Evolutionary conservation across 2,888 invertebrate species (phyloP).

Genomic region (Athrips mouffetella): DNA sequence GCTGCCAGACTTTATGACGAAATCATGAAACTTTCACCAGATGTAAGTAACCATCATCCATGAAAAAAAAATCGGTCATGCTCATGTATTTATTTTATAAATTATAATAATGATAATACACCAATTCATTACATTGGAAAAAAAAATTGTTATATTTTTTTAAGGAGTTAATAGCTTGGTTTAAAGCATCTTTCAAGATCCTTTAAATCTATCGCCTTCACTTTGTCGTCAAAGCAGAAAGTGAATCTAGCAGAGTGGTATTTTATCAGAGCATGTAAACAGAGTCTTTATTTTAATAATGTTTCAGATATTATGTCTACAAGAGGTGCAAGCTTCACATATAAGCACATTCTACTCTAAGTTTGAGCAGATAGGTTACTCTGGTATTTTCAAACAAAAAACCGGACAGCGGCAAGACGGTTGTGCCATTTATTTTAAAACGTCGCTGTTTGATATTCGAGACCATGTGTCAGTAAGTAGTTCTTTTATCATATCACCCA

Average conservation of each 20-base stretch:
- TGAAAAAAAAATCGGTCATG: neutral
- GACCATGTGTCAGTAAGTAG: slow-evolving; percentile 85
- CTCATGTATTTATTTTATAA: neutral
- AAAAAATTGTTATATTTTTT: no score
- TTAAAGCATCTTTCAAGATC: no score
- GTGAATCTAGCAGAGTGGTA: no score
- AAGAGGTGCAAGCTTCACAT: slow-evolving; percentile 93
- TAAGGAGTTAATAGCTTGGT: no score
- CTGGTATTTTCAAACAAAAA: slow-evolving; percentile 88
- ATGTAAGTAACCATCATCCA: slow-evolving; percentile 46
- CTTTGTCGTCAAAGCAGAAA: no score
- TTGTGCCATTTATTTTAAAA: slow-evolving; percentile 91
- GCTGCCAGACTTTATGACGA: slow-evolving; percentile 68
- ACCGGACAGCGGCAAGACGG: slow-evolving; percentile 91
- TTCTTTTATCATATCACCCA: no score
- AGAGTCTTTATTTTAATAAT: neutral
- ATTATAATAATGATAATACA: no score
- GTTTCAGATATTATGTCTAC: slow-evolving; percentile 87
- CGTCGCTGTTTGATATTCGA: slow-evolving; percentile 81
- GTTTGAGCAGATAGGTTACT: slow-evolving; percentile 81
- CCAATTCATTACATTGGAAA: no score
- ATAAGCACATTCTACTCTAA: slow-evolving; percentile 78
- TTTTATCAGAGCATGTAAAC: neutral
- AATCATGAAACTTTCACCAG: slow-evolving; percentile 66
- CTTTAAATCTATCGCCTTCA: no score